phyloP scores from a whole-genome alignment of 2,888 invertebrate genomes.

The Amphipyra berbera region DNA sequence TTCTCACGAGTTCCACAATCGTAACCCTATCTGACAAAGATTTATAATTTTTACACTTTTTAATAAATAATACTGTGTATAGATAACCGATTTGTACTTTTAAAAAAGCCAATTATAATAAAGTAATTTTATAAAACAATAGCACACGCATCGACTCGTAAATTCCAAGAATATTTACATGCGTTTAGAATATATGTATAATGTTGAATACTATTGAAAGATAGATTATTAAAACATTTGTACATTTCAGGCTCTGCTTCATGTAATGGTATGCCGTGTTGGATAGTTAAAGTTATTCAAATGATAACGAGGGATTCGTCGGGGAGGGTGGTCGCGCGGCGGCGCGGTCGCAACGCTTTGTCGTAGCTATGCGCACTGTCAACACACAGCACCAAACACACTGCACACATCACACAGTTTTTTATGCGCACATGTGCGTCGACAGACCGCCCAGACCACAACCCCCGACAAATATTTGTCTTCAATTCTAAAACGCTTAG shows the following conservation, averaged over 20 bases:
- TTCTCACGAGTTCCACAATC: constrained; percentile 68
- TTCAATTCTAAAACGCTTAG: constrained; percentile 86
- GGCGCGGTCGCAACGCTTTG: constrained; percentile 70
- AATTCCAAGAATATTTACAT: constrained; percentile 39
- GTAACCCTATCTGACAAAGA: constrained; percentile 21
- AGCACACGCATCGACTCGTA: constrained; percentile 32
- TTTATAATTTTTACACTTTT: constrained; percentile 18
- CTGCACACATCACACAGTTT: constrained; percentile 81
- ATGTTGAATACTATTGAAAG: constrained; percentile 30
- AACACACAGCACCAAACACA: constrained; percentile 78
- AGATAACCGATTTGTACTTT: constrained; percentile 9
- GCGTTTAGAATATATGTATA: constrained; percentile 36
- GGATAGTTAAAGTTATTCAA: constrained; percentile 66
- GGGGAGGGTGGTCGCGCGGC: constrained; percentile 77
- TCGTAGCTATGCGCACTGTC: constrained; percentile 87
- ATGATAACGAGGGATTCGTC: constrained; percentile 65
- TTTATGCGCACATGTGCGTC: constrained; percentile 83
- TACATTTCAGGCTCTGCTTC: constrained; percentile 34
- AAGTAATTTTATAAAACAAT: constrained; percentile 41
- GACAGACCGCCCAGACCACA: constrained; percentile 82
- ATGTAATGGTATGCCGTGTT: constrained; percentile 31
- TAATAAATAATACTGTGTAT: neutral
- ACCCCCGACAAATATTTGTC: constrained; percentile 85
- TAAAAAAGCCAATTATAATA: constrained; percentile 41
- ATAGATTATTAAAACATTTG: constrained; percentile 36